Conservation (phyloP, 1,140 invertebrate genomes). For the Maconellicoccus hirsutus region DNA sequence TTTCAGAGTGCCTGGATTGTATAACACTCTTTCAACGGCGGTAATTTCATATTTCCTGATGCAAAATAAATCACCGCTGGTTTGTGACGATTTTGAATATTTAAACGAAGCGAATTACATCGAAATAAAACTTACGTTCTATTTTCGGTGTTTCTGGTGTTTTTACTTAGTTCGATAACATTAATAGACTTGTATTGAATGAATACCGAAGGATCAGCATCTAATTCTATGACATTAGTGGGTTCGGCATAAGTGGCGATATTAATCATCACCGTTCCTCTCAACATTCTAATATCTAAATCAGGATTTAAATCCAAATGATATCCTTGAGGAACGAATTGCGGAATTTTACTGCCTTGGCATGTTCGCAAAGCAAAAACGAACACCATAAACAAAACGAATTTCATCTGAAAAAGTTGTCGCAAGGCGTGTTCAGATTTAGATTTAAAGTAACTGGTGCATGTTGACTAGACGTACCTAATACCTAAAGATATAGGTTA, state of each 20-base stretch:
- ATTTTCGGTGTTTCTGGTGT: background rate
- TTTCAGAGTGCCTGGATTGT: background rate
- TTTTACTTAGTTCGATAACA: background rate
- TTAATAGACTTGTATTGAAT: conserved; percentile 5
- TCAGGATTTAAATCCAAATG: background rate
- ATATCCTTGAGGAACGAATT: conserved; percentile 12
- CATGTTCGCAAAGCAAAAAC: background rate
- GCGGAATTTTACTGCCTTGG: background rate
- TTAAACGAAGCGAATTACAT: background rate
- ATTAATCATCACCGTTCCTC: background rate
- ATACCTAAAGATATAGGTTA: too few species aligned
- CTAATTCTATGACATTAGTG: conserved; percentile 1
- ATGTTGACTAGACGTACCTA: too few species aligned
- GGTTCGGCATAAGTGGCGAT: conserved; percentile 8
- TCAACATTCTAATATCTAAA: background rate
- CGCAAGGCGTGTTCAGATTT: too few species aligned
- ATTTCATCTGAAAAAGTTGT: background rate
- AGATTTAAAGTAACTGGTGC: too few species aligned
- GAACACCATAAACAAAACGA: background rate
- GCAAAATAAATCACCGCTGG: background rate
- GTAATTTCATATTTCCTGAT: background rate
- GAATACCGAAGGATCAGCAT: background rate
- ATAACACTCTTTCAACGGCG: background rate
- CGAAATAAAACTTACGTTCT: background rate
- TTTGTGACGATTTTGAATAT: background rate